Evolutionary conservation across 2,113 vertebrate species (phyloP), one percentile per base, ranked within the genome.

Genomic region (Verasper variegatus): DNA sequence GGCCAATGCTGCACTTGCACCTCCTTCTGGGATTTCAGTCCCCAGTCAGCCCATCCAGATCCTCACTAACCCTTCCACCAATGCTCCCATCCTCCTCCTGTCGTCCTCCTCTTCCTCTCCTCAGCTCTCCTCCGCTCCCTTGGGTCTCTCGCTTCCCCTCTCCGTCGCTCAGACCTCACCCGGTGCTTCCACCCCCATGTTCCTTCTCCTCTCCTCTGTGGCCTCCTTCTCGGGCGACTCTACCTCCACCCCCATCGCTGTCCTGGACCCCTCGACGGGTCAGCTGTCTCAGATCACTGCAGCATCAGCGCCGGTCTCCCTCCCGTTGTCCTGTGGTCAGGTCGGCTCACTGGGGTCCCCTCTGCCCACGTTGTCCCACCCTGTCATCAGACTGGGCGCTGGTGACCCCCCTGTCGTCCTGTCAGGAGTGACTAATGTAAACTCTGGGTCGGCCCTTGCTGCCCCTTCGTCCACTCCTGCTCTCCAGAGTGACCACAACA

Each of bases 181-280:
- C 0, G 73, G 70, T 65, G 52, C 88, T 82, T 91, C 94, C 13
- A 60, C 86, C 17, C 82, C 91, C 1, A 63, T 94, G 87, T 82
- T 94, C 49, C 89, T 95, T n/a, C 91, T 95, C 58, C 88, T 95
- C 26, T 95, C 94, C 20, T 84, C 94, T 10, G 70, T 92, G 5
- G 80, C 93, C 35, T 75, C 90, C 23, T 88, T 88, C 54, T 51
- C 88, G 1, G 80, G 83, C 23, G 90, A 91, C 37, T 24, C 84
- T 86, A 83, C 90, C 73, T 91, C 88, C 88, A 86, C 87, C 42
- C 86, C 88, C 11, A 79, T 92, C 52, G 90, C 92, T 27, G 80
- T 92, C 66, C 87, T 93, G 0, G 78, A 89, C 86, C 85, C 92
- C 14, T 70, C 88, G 0, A 90, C 91, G 0, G 90, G 89, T 26